Percentiles rank a stretch among this genome's conserved stretches.
Evolutionary conservation across 1,140 invertebrate genomes (phyloP).

Genomic region (Drosophila nigrodunni): DNA sequence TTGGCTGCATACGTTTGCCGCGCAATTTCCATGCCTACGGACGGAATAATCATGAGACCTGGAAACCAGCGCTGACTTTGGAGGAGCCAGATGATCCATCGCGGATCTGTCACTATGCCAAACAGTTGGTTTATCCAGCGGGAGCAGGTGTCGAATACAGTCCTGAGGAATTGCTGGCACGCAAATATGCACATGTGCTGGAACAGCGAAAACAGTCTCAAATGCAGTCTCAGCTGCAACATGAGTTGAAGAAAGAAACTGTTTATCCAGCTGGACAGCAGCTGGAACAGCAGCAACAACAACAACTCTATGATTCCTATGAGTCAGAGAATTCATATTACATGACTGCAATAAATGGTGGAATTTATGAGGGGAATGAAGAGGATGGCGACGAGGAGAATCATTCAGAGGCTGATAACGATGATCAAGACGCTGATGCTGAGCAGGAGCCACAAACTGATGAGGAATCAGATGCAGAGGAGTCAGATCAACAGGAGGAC

Average conservation of each 20-base stretch:
- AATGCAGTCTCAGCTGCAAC: conserved; percentile 1
- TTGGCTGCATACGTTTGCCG: conserved; percentile 62
- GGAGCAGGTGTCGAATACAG: conserved; percentile 76
- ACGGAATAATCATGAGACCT: conserved; percentile 81
- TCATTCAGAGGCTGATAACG: conserved; percentile 28
- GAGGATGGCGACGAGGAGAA: conserved; percentile 39
- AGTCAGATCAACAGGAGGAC: conserved; percentile 45
- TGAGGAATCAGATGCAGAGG: conserved; percentile 48
- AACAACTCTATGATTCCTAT: conserved; percentile 58
- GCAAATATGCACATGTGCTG: conserved; percentile 57
- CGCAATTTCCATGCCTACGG: conserved; percentile 75
- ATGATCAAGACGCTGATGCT: conserved; percentile 25
- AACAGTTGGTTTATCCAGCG: conserved; percentile 74
- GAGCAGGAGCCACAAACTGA: conserved; percentile 43
- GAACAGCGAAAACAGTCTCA: conserved; percentile 35
- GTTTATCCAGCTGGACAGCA: conserved; percentile 9
- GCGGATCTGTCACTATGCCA: conserved; percentile 76
- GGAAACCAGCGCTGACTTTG: conserved; percentile 79
- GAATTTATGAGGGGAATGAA: conserved; percentile 43
- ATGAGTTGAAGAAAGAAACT: conserved; percentile 16
- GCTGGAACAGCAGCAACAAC: conserved; percentile 36
- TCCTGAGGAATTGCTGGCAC: conserved; percentile 75
- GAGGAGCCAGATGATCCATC: conserved; percentile 83
- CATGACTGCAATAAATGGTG: conserved; percentile 65
- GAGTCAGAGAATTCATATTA: conserved; percentile 60